Evolutionary conservation across 2,113 vertebrate genomes (phyloP), one percentile per base, ranked within the genome.

Genomic region (Cnemophilus loriae): DNA sequence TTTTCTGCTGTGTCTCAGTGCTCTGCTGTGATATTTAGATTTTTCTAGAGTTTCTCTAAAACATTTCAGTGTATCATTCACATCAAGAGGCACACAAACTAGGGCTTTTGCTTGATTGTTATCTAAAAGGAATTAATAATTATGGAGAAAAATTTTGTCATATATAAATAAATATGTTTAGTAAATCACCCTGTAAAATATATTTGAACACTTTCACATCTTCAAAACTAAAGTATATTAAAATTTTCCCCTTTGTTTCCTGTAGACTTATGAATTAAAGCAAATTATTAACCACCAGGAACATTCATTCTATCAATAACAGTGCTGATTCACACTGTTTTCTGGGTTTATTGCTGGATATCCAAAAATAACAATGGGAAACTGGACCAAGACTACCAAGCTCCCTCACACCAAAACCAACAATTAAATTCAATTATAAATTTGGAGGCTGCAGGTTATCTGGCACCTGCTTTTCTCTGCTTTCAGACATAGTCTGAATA

Each of bases 51-150:
- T 98, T 96, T 99, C 98, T 93, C 96, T 98, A 95, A 99, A 99
- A 95, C 97, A 98, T 76, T 94, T 93, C 96, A 99, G 95, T 9
- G 98, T 98, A 90, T 99, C 98, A 23, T 97, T 95, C 90, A 99
- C 98, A 77, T 99, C 98, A 96, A 99, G 91, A 16, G 99, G 99
- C 69, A 99, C 99, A 30, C 96, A 97, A 73, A 98, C 92, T 11
- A 99, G 93, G 20, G 90, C 90, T 97, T 98, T 98, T 39, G 97
- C 97, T 70, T 59, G 95, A 50, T 57, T 95, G 9, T 44, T 30
- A 79, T 98, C 99, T 99, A 96, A 92, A 97, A 92, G 73, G 19
- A 93, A 91, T 87, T 28, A 84, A 79, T 64, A 77, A 83, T 80
- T 65, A 78, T 6, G 19, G 35, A 84, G 64, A 93, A 76, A 4